Evolutionary conservation across 53 echinoderm and acorn worm species (phyloP).

Genomic region (Antedon mediterranea): DNA sequence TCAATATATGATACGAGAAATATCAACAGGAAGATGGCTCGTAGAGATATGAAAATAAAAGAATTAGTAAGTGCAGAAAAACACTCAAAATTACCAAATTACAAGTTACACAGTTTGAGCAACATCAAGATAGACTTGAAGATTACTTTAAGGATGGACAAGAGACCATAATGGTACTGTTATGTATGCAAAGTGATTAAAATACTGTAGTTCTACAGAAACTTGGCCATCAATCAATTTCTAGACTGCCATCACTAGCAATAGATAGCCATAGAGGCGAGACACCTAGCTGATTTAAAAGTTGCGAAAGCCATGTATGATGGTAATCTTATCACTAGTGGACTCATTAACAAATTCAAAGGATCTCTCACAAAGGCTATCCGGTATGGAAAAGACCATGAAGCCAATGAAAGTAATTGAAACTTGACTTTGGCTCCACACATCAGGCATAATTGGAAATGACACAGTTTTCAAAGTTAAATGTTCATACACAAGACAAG

Average conservation of each 20-base stretch:
- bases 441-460: slow-evolving; percentile 3
- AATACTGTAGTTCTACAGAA: slow-evolving; percentile 18
- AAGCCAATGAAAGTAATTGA: neutral
- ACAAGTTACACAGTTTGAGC: neutral
- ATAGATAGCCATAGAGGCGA: slow-evolving; percentile 8
- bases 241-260: slow-evolving; percentile 10
- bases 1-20: neutral
- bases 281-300: slow-evolving; percentile 4
- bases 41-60: neutral
- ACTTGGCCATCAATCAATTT: neutral
- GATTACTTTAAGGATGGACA: neutral
- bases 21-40: neutral
- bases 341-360: neutral
- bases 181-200: slow-evolving; percentile 14
- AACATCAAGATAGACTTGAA: neutral
- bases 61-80: neutral
- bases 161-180: slow-evolving; percentile 21
- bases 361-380: neutral
- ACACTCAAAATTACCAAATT: neutral
- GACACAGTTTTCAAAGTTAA: no score
- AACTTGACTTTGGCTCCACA: neutral
- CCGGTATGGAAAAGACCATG: neutral
- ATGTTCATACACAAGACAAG: neutral
- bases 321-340: neutral
- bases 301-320: slow-evolving; percentile 2